Base-by-base conservation (phyloP, 2,888 invertebrate genomes). In the Bedellia somnulentella region DNA sequence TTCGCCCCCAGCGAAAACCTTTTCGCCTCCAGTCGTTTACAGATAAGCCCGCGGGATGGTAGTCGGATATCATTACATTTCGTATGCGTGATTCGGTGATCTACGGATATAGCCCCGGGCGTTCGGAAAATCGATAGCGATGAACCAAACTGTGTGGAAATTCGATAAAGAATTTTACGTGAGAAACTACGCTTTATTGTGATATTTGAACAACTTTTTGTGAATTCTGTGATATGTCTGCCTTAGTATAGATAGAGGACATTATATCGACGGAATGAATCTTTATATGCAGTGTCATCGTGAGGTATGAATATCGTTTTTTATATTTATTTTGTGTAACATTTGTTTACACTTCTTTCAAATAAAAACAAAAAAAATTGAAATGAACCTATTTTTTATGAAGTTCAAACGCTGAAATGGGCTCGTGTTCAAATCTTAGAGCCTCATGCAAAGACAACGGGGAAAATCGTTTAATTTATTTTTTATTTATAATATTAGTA, bases 1-100 rank as follows among this genome's bases (percentile, higher is more conserved):
- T 71, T 75, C 68, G 73, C 73, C 73, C 73, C 70, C 66, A 73
- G 73, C 73, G 50, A 73, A 73, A 73, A 62, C 61, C 64, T 70
- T 71, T 71, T 73, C 60, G 73, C 75, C 75, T 71, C 57, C 73
- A 75, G 75, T 75, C 73, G 73, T 75, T 66, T 73, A 61, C 64
- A 59, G 75, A 75, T 75, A 75, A 73, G 71, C 73, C 75, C 57
- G 54, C 61, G 67, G 75, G 73, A 75, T 73, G 73, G 75, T 75
- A 70, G 75, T 66, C 70, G 71, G 60, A 61, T 70, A 70, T 70
- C 70, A 70, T 73, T 71, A 66, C 61, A 59, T 67, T 61, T 52
- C 47, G 47, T 58, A 62, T 60, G 60, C 57, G 64, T 60, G 70
- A 67, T 59, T 59, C 57, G 60, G 63, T 60, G 64, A 62, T 58